Evolutionary conservation across 2,797 vertebrate genomes (phyloP).

Genomic region (Falco columbarius): DNA sequence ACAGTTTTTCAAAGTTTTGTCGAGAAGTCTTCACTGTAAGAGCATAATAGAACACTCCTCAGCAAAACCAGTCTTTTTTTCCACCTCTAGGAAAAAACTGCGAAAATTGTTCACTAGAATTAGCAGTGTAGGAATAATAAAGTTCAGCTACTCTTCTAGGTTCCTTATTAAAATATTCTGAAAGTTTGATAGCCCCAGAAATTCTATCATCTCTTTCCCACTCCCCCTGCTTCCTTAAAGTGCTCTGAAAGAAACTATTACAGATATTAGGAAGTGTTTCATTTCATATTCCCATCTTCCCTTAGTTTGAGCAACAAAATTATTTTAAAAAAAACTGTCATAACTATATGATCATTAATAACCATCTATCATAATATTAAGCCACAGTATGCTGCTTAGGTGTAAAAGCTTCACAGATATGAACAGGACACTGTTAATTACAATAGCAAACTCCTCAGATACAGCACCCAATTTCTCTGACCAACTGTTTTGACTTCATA

Average conservation of each 20-base stretch:
- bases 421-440: not conserved
- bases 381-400: not conserved
- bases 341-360: not conserved
- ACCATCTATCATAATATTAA: not conserved
- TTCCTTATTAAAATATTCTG: not conserved
- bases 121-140: not conserved
- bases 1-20: not conserved
- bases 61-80: not conserved
- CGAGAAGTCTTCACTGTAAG: not conserved
- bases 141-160: not conserved
- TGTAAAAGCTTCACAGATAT: not conserved
- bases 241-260: not conserved
- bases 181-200: not conserved
- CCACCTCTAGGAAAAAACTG: fast-evolving
- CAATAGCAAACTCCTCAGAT: not conserved
- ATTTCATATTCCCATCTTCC: not conserved
- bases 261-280: not conserved
- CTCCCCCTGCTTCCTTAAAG: not conserved
- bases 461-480: not conserved
- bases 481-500: not conserved
- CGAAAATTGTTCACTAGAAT: not conserved
- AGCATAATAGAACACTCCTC: not conserved
- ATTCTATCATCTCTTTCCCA: not conserved
- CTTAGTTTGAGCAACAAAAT: not conserved
- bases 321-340: fast-evolving